Base-by-base conservation (phyloP, 2,113 vertebrate species). In the Eclectus roratus region DNA sequence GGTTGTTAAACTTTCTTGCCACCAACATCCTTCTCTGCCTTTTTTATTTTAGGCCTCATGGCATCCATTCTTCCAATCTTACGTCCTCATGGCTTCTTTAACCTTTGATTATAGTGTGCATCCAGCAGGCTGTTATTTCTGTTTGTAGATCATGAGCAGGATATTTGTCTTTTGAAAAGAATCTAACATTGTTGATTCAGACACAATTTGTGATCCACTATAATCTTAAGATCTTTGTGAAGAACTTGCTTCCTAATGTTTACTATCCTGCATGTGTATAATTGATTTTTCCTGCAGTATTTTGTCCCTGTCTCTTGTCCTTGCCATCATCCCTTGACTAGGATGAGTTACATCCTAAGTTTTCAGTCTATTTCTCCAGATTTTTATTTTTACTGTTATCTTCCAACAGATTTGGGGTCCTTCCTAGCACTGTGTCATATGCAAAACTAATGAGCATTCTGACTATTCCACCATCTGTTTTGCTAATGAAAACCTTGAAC, bases 391-490 rank as follows among this genome's bases (percentile, higher is more conserved):
- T 70, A 33, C 53, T 89, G 4, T 69, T 85, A 53, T 72, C 41
- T 20, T 83, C 46, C 41, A 91, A 80, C 46, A 83, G 31, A 63
- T 90, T 94, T 80, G 46, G 25, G 80, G 88, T 94, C 37, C 76
- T 73, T 92, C 71, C 44, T 88, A 66, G 2, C 53, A 73, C 58
- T 66, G 31, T 93, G 68, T 93, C 79, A 77, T 61, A 70, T 50
- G 60, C 41, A 94, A 94, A 94, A 80, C 71, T 96, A 95, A 94
- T 88, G 80, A 97, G 28, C 49, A 52, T 83, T 88, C 91, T 95
- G 53, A 88, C n/a, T 94, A 66, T 93, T 93, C 17, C 23, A 70
- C 92, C 91, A 96, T 94, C 94, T 97, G 91, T 90, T 95, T 95
- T 80, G 24, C 53, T 90, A 91, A 94, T 56, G 74, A 91, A 97